Evolutionary conservation across 2,797 vertebrate genomes (phyloP).

Genomic region (Centropyge bicolor): DNA sequence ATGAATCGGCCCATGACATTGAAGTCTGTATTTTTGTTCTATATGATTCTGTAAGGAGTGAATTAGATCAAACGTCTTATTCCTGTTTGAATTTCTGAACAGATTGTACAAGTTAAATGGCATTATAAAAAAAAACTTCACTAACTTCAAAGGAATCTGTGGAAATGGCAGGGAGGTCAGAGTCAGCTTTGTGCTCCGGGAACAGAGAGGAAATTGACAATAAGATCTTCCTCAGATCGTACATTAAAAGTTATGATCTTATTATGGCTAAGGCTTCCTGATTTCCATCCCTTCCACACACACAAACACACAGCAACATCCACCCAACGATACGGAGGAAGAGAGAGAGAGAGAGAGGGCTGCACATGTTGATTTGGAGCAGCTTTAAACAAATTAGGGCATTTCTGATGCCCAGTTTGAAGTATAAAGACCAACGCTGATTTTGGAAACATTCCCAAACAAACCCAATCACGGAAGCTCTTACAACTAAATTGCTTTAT

Average conservation of each 20-base stretch:
- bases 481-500: conserved; percentile 13
- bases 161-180: conserved; percentile 33
- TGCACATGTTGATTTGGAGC: conserved; percentile 59
- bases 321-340: conserved; percentile 10
- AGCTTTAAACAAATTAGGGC: conserved; percentile 69
- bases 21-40: conserved; percentile 23
- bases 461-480: conserved; percentile 22
- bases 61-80: conserved; percentile 26
- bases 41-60: conserved; percentile 25
- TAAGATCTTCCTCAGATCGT: conserved; percentile 19
- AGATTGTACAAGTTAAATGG: conserved; percentile 13
- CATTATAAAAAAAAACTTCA: conserved; percentile 8
- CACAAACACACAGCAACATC: neutral
- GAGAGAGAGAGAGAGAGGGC: neutral
- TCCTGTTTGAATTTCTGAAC: conserved; percentile 27
- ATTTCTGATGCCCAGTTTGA: conserved; percentile 57
- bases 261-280: conserved; percentile 8
- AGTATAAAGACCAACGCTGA: conserved; percentile 37
- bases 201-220: conserved; percentile 38
- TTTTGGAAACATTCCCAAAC: conserved; percentile 60
- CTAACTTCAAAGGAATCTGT: conserved; percentile 30
- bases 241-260: conserved; percentile 28
- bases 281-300: conserved; percentile 21
- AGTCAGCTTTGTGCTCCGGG: conserved; percentile 20
- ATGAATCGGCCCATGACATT: neutral